Conservation (phyloP, 2,113 vertebrate species). For the Cromileptes altivelis region DNA sequence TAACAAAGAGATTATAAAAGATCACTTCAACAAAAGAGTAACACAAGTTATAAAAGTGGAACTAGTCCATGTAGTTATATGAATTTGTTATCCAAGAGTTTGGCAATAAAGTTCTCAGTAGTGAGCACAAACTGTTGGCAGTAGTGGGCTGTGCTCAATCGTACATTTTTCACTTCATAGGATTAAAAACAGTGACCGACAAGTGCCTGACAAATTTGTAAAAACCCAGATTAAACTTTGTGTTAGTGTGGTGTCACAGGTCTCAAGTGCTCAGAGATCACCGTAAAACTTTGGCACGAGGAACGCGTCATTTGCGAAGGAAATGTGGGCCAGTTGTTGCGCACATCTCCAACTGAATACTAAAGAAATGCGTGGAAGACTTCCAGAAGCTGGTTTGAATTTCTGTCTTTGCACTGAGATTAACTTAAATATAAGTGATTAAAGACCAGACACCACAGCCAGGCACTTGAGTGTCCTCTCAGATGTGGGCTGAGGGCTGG, state of each 20-base stretch:
- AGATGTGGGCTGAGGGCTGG: conserved; percentile 34
- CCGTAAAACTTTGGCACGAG: conserved; percentile 50
- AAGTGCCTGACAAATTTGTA: conserved; percentile 38
- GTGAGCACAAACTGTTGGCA: conserved; percentile 63
- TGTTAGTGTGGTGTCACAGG: conserved; percentile 15
- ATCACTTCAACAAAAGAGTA: conserved; percentile 58
- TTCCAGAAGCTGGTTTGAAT: conserved; percentile 53
- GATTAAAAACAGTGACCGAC: conserved; percentile 36
- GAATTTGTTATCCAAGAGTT: conserved; percentile 48
- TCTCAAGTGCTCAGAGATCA: conserved; percentile 8
- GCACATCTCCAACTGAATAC: conserved; percentile 42
- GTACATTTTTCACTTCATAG: conserved; percentile 14
- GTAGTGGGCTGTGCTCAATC: conserved; percentile 55
- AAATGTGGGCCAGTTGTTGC: conserved; percentile 21
- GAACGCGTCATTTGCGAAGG: conserved; percentile 16
- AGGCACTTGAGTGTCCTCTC: conserved; percentile 74
- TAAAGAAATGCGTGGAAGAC: conserved; percentile 64
- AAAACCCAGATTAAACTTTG: conserved; percentile 20
- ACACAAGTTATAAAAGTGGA: conserved; percentile 64
- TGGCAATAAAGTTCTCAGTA: conserved; percentile 50
- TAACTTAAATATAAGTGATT: neutral
- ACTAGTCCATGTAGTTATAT: conserved; percentile 37
- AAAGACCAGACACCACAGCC: conserved; percentile 51
- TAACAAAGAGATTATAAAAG: conserved; percentile 78
- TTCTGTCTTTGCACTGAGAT: neutral